phyloP scores from a whole-genome alignment of 2,888 invertebrate species.

The Sicus ferrugineus region DNA sequence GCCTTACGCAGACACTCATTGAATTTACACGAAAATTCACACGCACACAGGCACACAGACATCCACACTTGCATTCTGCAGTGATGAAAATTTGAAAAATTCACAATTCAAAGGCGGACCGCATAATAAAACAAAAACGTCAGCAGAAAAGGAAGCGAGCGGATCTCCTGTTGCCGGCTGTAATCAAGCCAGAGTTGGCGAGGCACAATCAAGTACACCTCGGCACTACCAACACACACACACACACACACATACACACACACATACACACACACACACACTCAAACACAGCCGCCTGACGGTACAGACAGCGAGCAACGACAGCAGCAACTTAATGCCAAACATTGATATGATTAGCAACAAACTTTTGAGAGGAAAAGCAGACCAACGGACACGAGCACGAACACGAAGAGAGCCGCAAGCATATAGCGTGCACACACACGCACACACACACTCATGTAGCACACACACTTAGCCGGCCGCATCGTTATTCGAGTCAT shows the following conservation, averaged over 20 bases:
- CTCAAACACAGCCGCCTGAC: neutral
- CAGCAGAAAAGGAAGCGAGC: conserved; percentile 2
- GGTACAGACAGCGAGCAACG: conserved; percentile 44
- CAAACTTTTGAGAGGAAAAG: conserved; percentile 46
- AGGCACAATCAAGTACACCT: too few relatives aligned
- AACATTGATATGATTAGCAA: conserved; percentile 55
- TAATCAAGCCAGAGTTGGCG: too few relatives aligned
- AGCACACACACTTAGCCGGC: conserved; percentile 29
- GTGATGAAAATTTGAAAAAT: too few relatives aligned
- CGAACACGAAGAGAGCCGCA: conserved; percentile 21
- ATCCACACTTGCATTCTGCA: too few relatives aligned
- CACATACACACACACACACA: neutral
- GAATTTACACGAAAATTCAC: too few relatives aligned
- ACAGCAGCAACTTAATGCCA: conserved; percentile 42
- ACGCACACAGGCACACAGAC: too few relatives aligned
- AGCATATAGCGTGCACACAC: conserved; percentile 50
- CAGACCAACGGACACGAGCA: neutral
- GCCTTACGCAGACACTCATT: too few relatives aligned
- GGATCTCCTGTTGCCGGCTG: conserved; percentile 9
- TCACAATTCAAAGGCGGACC: too few relatives aligned
- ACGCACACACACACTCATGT: conserved; percentile 27
- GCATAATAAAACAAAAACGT: too few relatives aligned
- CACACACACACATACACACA: neutral
- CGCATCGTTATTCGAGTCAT: conserved; percentile 11
- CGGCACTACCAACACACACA: neutral